Evolutionary conservation across 1,140 invertebrate species (phyloP).

Genomic region (Drosophila gunungcola): DNA sequence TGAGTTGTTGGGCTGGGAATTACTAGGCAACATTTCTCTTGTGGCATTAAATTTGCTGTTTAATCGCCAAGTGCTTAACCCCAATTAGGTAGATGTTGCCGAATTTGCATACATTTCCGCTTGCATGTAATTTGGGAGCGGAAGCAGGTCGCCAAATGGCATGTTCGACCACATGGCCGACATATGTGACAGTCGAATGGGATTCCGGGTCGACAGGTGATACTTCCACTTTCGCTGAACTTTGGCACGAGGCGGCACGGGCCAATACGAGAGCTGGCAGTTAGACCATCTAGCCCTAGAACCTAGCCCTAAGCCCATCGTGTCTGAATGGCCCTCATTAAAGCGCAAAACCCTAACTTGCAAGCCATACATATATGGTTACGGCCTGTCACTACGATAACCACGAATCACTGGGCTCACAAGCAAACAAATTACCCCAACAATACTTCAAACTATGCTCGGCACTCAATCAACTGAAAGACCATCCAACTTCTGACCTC

Average conservation of each 20-base stretch:
- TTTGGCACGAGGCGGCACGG: conserved; percentile 29
- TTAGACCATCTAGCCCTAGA: conserved; percentile 5
- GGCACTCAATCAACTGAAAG: conserved; percentile 58
- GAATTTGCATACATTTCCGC: conserved; percentile 63
- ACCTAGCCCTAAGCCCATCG: background rate
- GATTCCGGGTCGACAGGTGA: conserved; percentile 29
- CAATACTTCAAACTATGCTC: conserved; percentile 62
- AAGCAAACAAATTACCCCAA: conserved; percentile 60
- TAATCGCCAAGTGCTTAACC: conserved; percentile 70
- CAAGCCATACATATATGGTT: conserved; percentile 6
- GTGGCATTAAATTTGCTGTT: conserved; percentile 29
- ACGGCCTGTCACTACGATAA: conserved; percentile 31
- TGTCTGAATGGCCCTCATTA: conserved; percentile 30
- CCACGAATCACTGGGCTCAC: conserved; percentile 51
- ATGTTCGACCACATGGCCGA: conserved; percentile 54
- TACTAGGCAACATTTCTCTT: conserved; percentile 43
- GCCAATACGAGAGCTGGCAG: conserved; percentile 11
- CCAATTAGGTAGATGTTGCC: conserved; percentile 42
- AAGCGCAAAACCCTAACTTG: background rate
- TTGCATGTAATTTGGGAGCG: conserved; percentile 24
- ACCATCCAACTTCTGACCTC: conserved; percentile 19
- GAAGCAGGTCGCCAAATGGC: conserved; percentile 52
- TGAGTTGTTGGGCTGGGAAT: conserved; percentile 49
- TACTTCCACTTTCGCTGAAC: conserved; percentile 52
- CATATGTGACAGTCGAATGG: conserved; percentile 42